A percentile compares a stretch with the other conserved stretches of the same genome.
Conservation (phyloP, 2,113 vertebrate species). For the Myrmecophaga tridactyla region DNA sequence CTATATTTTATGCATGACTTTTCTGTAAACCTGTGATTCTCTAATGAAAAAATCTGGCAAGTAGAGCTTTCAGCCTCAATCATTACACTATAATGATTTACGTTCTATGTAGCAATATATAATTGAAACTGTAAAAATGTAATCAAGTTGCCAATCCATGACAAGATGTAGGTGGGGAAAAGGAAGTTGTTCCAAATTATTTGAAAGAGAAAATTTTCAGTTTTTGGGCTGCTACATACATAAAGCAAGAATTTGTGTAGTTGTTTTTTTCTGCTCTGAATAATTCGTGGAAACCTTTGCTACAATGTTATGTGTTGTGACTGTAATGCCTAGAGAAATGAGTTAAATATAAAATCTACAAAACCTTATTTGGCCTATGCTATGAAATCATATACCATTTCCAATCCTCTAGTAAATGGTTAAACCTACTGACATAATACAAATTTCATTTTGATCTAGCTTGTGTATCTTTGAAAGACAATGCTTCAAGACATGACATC, state of each 20-base stretch:
- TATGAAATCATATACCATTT: background rate
- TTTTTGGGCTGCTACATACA: background rate
- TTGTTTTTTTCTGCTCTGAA: background rate
- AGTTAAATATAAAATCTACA: constrained; percentile 35
- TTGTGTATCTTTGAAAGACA: constrained; percentile 48
- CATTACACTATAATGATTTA: background rate
- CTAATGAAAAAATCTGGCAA: background rate
- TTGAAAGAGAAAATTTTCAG: background rate
- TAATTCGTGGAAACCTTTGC: background rate
- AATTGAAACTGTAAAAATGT: background rate
- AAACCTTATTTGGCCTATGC: background rate
- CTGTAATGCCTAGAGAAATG: background rate
- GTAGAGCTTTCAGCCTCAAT: background rate
- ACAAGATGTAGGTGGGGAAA: background rate
- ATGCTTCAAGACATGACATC: constrained; percentile 51
- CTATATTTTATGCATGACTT: no score
- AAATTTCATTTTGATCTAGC: constrained; percentile 44
- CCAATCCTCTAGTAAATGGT: constrained; percentile 21
- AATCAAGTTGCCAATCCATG: background rate
- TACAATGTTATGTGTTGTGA: background rate
- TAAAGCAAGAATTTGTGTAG: background rate
- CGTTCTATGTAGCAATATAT: background rate
- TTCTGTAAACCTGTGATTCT: no score
- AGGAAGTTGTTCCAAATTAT: background rate
- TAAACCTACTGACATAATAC: constrained; percentile 26